A percentile compares a stretch with the other conserved stretches of the same genome.
phyloP scores from a whole-genome alignment of 1,140 invertebrate species.

The Bemisia tabaci region DNA sequence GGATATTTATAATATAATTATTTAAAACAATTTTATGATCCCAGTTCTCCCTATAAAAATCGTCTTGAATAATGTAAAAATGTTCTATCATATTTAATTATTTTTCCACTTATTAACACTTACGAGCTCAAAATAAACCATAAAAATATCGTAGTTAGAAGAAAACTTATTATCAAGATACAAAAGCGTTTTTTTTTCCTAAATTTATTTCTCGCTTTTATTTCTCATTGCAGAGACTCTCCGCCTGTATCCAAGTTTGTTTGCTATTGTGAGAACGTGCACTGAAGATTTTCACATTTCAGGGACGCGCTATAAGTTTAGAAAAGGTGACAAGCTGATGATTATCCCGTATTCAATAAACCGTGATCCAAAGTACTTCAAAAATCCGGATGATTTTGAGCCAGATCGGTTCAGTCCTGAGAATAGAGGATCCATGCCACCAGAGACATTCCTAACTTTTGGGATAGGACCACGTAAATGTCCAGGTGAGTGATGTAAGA shows the following conservation, averaged over 20 bases:
- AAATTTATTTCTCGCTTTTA: background rate
- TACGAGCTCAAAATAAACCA: background rate
- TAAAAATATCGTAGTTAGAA: background rate
- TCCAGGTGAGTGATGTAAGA: too few species aligned
- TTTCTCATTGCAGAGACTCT: background rate
- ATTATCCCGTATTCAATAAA: background rate
- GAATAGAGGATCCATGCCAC: background rate
- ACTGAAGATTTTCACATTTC: background rate
- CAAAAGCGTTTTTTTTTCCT: background rate
- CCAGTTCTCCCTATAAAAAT: too few species aligned
- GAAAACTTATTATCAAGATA: background rate
- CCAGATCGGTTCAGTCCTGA: background rate
- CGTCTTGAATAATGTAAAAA: too few species aligned
- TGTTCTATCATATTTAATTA: too few species aligned
- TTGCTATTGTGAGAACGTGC: background rate
- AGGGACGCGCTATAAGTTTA: background rate
- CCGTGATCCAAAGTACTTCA: background rate
- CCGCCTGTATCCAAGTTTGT: background rate
- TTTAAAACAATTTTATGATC: too few species aligned
- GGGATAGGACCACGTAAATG: background rate
- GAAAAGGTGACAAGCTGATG: background rate
- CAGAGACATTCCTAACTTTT: background rate
- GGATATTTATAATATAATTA: too few species aligned
- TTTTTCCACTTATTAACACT: too few species aligned
- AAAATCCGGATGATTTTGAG: background rate